phyloP scores from a whole-genome alignment of 2,797 vertebrate genomes.

The Argya squamiceps region DNA sequence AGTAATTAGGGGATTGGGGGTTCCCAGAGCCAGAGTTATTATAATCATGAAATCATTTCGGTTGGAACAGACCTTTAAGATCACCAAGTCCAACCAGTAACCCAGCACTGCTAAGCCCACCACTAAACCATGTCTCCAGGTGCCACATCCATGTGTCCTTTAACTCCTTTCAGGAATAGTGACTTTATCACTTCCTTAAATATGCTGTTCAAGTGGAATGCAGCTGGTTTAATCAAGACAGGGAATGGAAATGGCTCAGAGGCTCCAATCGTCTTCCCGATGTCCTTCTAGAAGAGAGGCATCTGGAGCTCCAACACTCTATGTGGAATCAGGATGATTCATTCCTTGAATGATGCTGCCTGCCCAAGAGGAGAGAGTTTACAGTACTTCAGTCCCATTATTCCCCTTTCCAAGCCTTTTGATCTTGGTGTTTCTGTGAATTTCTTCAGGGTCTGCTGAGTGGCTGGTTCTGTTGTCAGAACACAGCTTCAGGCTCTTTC shows the following conservation, averaged over 20 bases:
- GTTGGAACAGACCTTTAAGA: background rate
- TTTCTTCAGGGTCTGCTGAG: background rate
- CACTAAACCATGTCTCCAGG: background rate
- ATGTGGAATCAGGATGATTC: rapidly evolving
- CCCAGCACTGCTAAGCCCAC: background rate
- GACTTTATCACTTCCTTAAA: background rate
- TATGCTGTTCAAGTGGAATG: background rate
- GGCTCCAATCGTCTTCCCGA: background rate
- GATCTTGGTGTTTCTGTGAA: background rate
- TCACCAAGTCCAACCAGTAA: background rate
- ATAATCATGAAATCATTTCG: background rate
- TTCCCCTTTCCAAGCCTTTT: background rate
- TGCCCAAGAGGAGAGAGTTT: background rate
- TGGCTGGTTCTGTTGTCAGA: background rate
- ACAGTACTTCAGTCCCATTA: background rate
- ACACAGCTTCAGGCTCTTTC: background rate
- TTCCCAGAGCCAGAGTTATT: background rate
- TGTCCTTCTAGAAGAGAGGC: background rate
- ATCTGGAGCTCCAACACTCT: background rate
- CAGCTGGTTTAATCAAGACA: background rate
- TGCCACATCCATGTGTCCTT: background rate
- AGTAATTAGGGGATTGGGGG: background rate
- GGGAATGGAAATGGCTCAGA: background rate
- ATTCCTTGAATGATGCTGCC: background rate
- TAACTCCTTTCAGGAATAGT: background rate